Conservation (phyloP, 23 tunicate genomes). For the Halocynthia roretzi region DNA sequence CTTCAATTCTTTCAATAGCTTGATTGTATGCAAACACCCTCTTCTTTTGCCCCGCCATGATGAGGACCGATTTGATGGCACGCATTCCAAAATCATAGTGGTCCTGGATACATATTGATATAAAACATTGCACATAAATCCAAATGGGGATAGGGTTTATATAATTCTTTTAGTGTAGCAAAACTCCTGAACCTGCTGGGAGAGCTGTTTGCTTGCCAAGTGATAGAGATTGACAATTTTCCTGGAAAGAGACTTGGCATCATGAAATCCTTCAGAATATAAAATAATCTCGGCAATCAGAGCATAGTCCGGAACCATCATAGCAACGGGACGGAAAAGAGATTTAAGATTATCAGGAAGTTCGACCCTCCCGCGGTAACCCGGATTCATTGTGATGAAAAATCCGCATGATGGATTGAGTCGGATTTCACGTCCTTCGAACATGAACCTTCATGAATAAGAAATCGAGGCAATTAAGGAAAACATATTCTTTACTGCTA, state of each 20-base stretch:
- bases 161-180: constrained; percentile 9
- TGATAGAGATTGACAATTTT: constrained; percentile 90
- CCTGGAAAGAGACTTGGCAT: constrained; percentile 76
- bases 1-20: neutral
- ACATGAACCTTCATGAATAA: constrained; percentile 47
- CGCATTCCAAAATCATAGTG: constrained; percentile 98
- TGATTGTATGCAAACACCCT: constrained; percentile 24
- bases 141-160: neutral
- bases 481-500: no score
- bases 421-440: constrained; percentile 83
- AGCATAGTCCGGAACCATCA: constrained; percentile 91
- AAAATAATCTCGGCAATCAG: constrained; percentile 87
- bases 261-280: constrained; percentile 90
- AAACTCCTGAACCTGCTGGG: constrained; percentile 62
- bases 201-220: constrained; percentile 79
- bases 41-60: constrained; percentile 96
- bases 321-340: constrained; percentile 92
- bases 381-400: constrained; percentile 98
- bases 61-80: constrained; percentile 86
- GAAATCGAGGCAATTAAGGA: no score
- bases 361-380: constrained; percentile 85
- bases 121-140: neutral
- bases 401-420: constrained; percentile 84
- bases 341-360: constrained; percentile 93
- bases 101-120: constrained; percentile 28